Evolutionary conservation across 2,113 vertebrate species (phyloP).

Genomic region (Hypomesus transpacificus): DNA sequence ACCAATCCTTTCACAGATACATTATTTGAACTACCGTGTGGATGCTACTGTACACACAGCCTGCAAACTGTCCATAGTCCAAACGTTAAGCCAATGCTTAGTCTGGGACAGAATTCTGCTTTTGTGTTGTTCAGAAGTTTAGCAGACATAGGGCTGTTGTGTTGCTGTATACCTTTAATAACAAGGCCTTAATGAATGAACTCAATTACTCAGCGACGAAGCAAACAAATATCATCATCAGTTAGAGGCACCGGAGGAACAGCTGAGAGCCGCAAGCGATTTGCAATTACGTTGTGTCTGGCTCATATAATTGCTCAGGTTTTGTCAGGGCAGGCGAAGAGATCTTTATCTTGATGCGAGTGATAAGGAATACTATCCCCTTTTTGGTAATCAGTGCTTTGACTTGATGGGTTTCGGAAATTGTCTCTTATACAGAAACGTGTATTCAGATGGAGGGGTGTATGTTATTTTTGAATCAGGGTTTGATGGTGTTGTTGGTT

Average conservation of each 20-base stretch:
- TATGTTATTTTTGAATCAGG: neutral
- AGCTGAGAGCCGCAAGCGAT: neutral
- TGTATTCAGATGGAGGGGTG: too few species aligned
- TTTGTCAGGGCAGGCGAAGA: neutral
- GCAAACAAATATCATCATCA: neutral
- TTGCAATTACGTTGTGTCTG: neutral
- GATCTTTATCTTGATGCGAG: neutral
- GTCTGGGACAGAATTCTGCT: too few species aligned
- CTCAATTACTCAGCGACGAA: neutral
- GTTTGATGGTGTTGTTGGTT: neutral
- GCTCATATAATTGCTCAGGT: neutral
- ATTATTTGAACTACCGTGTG: too few species aligned
- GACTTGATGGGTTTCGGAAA: neutral
- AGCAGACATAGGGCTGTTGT: neutral
- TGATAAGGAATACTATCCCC: neutral
- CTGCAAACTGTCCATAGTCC: too few species aligned
- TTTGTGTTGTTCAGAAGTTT: neutral
- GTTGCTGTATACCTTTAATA: neutral
- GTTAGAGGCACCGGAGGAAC: neutral
- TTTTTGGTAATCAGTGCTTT: neutral
- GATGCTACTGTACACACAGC: too few species aligned
- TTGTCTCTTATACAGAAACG: too few species aligned
- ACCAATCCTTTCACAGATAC: too few species aligned
- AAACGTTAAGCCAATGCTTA: too few species aligned
- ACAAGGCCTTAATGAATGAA: constrained; percentile 1